phyloP scores from a whole-genome alignment of 2,113 vertebrate species.

The Ochotona princeps region DNA sequence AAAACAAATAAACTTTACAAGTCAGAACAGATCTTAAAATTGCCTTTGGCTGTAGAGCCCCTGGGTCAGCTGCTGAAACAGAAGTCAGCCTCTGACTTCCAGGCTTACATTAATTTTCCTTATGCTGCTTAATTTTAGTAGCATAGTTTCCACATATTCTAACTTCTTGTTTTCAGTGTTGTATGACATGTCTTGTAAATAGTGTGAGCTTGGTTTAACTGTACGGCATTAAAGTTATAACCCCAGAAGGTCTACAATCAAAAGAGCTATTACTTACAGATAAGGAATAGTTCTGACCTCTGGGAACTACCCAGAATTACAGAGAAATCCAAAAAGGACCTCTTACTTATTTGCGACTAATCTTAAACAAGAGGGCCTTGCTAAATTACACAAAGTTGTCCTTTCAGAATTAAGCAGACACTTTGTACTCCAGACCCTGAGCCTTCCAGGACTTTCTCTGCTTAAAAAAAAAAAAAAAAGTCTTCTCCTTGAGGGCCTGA shows the following conservation, averaged over 20 bases:
- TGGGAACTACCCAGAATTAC: slow-evolving; percentile 39
- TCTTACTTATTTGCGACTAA: slow-evolving; percentile 26
- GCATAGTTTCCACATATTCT: slow-evolving; percentile 73
- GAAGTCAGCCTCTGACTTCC: slow-evolving; percentile 70
- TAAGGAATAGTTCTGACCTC: slow-evolving; percentile 69
- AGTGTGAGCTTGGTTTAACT: slow-evolving; percentile 72
- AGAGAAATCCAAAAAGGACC: slow-evolving; percentile 46
- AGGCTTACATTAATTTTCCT: slow-evolving; percentile 74
- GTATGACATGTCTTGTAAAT: slow-evolving; percentile 78
- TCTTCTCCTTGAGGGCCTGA: not conserved
- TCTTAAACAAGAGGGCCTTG: slow-evolving; percentile 45
- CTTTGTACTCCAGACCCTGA: slow-evolving; percentile 9
- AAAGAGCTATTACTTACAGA: slow-evolving; percentile 64
- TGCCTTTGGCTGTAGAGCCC: slow-evolving; percentile 63
- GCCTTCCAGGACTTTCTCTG: slow-evolving; percentile 6
- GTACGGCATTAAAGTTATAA: slow-evolving; percentile 71
- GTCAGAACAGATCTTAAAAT: slow-evolving; percentile 71
- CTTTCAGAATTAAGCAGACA: slow-evolving; percentile 56
- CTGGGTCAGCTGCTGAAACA: slow-evolving; percentile 72
- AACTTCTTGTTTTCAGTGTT: slow-evolving; percentile 74
- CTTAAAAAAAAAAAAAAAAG: slow-evolving; percentile 55
- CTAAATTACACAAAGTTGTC: slow-evolving; percentile 30
- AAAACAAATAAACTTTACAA: slow-evolving; percentile 69
- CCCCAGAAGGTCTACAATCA: slow-evolving; percentile 70
- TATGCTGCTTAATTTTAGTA: slow-evolving; percentile 71